Conservation (phyloP, 1,140 invertebrate genomes). For the Drosophila busckii region DNA sequence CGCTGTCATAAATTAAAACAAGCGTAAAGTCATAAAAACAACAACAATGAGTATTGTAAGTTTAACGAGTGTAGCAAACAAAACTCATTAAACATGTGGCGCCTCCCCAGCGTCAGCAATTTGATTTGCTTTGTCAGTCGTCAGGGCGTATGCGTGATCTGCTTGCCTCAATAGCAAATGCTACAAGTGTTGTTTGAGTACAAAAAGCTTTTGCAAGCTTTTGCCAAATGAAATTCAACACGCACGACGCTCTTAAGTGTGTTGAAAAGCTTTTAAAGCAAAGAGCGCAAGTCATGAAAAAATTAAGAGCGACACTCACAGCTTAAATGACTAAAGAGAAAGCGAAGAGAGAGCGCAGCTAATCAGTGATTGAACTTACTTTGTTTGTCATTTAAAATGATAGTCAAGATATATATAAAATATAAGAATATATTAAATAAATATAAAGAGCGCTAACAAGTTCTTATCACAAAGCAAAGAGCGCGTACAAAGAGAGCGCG, state of each 20-base stretch:
- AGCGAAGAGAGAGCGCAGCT: constrained; percentile 29
- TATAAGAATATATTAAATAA: background rate
- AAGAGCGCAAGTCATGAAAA: constrained; percentile 24
- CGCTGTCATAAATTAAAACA: constrained; percentile 38
- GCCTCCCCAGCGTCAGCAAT: constrained; percentile 6
- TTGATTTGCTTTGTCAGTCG: constrained; percentile 3
- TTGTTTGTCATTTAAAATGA: background rate
- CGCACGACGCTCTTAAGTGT: constrained; percentile 13
- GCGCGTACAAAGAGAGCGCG: no score
- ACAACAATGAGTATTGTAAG: constrained; percentile 11
- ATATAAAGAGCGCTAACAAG: no score
- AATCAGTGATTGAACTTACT: constrained; percentile 46
- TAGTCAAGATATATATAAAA: background rate
- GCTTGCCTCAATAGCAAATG: constrained; percentile 5
- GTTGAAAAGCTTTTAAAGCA: constrained; percentile 52
- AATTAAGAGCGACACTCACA: constrained; percentile 3
- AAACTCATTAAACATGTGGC: constrained; percentile 17
- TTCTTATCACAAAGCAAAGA: no score
- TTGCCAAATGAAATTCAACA: constrained; percentile 38
- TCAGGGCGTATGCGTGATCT: constrained; percentile 30
- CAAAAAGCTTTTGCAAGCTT: constrained; percentile 50
- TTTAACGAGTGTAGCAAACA: constrained; percentile 23
- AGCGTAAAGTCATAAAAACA: constrained; percentile 25
- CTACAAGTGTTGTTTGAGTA: constrained; percentile 10
- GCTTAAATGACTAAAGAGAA: constrained; percentile 12